Base-by-base conservation (phyloP, 1,140 invertebrate species). In the Elysia chlorotica region DNA sequence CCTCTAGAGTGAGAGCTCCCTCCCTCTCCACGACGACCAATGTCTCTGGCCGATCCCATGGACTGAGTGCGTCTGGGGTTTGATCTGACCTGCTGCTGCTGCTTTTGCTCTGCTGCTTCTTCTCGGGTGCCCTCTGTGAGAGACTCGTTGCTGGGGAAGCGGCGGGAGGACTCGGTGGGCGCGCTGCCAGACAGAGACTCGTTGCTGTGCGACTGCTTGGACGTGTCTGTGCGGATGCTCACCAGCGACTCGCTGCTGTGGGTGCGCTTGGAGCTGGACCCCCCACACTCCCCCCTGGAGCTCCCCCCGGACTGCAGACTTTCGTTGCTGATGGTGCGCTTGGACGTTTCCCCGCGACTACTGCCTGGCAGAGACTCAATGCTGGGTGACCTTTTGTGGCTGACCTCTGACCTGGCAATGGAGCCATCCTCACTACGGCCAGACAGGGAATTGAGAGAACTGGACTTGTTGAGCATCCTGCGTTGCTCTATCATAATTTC, bases 401-500 rank as follows among this genome's bases (percentile, higher is more conserved):
- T 73, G 19, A 31, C 38, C 23, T 74, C 63, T 35, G 57, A 48
- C 21, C 38, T 70, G n/a, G n/a, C n/a, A n/a, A n/a, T n/a, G n/a
- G 65, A 72, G 36, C 48, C 48, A 31, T 72, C 66, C 23, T 72
- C 65, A 38, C 31, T 54, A 5, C 65, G 57, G 1, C 75, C 75
- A 17, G 57, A 48, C 2, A 54, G 53, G 25, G 41, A 53, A 53
- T 67, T 74, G 23, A 74, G 31, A 48, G 76, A 77, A 17, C 63
- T 74, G 4, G 77, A 76, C 57, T 74, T 75, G 14, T 62, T 71
- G 38, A 79, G 61, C 31, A 30, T 67, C 6, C 62, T 74, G 23
- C 76, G 73, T 54, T 79, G 76, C 36, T 78, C 77, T 35, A 81
- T 57, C 23, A 76, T 62, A 17, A 75, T 72, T 28, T 73, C 74